A percentile compares a stretch with the other conserved stretches of the same genome.
Conservation (phyloP, 92 coral and sea anemone species). For the Ricordea florida region DNA sequence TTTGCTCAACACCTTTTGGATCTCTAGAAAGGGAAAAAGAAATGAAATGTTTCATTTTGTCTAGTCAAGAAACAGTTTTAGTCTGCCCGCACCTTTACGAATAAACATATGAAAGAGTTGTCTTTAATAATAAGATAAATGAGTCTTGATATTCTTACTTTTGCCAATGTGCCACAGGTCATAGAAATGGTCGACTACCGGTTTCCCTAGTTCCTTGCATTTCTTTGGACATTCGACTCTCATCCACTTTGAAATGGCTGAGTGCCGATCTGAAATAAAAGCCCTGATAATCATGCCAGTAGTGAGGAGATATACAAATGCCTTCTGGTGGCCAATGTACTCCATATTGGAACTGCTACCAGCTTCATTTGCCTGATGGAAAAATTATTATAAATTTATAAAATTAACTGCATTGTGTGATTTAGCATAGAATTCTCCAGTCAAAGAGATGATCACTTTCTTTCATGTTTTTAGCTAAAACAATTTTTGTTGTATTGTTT, state of each 20-base stretch:
- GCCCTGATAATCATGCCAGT: slow-evolving; percentile 63
- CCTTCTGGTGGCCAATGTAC: slow-evolving; percentile 62
- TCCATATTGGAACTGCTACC: slow-evolving; percentile 74
- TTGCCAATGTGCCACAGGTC: slow-evolving; percentile 84
- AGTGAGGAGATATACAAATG: slow-evolving; percentile 44
- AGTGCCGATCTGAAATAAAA: slow-evolving; percentile 64
- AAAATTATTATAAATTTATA: neutral
- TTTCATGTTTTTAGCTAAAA: neutral
- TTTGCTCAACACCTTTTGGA: no score
- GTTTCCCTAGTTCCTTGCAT: slow-evolving; percentile 64
- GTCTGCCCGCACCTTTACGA: no score
- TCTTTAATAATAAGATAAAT: no score
- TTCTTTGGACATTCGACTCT: slow-evolving; percentile 55
- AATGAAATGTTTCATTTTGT: no score
- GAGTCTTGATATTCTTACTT: no score
- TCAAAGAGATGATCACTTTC: neutral
- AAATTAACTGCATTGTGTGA: neutral
- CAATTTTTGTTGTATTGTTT: no score
- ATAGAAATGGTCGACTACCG: slow-evolving; percentile 63
- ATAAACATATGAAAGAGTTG: no score
- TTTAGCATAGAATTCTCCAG: neutral
- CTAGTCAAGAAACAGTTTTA: no score
- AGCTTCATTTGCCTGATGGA: slow-evolving; percentile 61
- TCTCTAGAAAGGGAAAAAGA: no score
- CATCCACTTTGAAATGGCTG: slow-evolving; percentile 74